These are phyloP conservation scores for Anabas testudineus DNA, from an alignment of 2,797 vertebrate genomes.

Conservation along the genomic window DNA sequence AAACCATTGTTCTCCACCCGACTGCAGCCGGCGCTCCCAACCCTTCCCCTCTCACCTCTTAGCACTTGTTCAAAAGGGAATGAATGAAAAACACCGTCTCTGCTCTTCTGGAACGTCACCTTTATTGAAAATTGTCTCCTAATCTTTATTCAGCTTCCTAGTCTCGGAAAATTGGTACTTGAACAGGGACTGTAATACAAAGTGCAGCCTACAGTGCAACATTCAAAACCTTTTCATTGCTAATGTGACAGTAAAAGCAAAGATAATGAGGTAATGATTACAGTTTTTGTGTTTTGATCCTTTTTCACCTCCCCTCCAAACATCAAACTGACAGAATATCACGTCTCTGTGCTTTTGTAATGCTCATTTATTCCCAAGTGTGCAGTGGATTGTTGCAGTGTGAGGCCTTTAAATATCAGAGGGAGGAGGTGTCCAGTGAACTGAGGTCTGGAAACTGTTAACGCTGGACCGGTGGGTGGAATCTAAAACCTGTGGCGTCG, in stretches of 20 bases:
- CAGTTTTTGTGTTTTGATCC: neutral
- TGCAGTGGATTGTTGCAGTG: conserved; percentile 24
- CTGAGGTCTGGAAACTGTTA: conserved; percentile 68
- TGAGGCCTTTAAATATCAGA: conserved; percentile 64
- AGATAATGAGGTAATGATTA: conserved; percentile 4
- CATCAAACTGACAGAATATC: conserved; percentile 24
- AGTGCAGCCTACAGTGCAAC: neutral
- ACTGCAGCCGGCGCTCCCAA: conserved; percentile 6
- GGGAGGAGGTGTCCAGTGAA: conserved; percentile 66
- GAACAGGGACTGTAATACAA: neutral
- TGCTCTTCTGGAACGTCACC: conserved; percentile 20
- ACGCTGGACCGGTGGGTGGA: conserved; percentile 41
- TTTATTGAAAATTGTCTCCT: neutral
- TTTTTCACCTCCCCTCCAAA: neutral
- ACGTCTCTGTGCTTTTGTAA: conserved; percentile 47
- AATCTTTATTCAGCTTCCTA: neutral
- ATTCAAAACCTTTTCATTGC: conserved; percentile 13
- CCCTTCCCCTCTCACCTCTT: conserved; percentile 51
- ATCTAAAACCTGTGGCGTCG: conserved; percentile 50
- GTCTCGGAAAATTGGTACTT: conserved; percentile 19
- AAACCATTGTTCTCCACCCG: conserved; percentile 59
- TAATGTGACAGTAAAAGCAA: conserved; percentile 11
- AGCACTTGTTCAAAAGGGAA: conserved; percentile 46
- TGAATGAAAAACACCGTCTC: conserved; percentile 40
- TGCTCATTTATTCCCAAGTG: conserved; percentile 42